These are phyloP conservation scores for Ceriagrion tenellum DNA, from an alignment of 2,888 invertebrate species.

Conservation along the genomic window DNA sequence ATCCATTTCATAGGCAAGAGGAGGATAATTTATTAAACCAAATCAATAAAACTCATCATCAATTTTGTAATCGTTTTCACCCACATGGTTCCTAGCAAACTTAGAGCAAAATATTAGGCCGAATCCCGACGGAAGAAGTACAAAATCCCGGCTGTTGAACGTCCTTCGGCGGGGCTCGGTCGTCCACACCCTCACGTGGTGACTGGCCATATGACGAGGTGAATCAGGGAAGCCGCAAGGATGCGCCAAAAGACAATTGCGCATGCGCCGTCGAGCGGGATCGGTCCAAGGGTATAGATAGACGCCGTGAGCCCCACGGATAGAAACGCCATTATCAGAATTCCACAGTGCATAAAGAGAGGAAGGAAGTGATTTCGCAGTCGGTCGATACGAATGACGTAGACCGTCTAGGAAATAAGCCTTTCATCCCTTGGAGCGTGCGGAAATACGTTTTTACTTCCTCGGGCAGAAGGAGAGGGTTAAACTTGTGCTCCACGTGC, in stretches of 20 bases:
- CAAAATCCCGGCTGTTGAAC: neutral
- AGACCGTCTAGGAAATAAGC: neutral
- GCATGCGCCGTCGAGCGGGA: slow-evolving; percentile 53
- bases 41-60: too few relatives aligned
- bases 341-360: neutral
- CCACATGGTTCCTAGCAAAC: too few relatives aligned
- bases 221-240: slow-evolving; percentile 53
- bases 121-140: too few relatives aligned
- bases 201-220: slow-evolving; percentile 22
- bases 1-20: too few relatives aligned
- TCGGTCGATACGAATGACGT: neutral
- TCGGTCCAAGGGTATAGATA: too few relatives aligned
- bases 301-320: slow-evolving; percentile 42
- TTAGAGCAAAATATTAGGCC: too few relatives aligned
- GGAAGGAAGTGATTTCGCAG: neutral
- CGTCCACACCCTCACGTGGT: slow-evolving; percentile 42
- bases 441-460: neutral
- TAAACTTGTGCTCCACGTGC: too few relatives aligned
- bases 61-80: too few relatives aligned
- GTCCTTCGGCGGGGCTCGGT: too few relatives aligned
- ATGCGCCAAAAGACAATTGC: slow-evolving; percentile 62
- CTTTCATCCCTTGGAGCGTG: neutral
- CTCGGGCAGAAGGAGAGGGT: too few relatives aligned
- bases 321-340: slow-evolving; percentile 58
- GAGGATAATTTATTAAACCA: too few relatives aligned